Evolutionary conservation across 2,888 invertebrate genomes (phyloP), one percentile per base, ranked within the genome.

Genomic region (Lysandra bellargus): DNA sequence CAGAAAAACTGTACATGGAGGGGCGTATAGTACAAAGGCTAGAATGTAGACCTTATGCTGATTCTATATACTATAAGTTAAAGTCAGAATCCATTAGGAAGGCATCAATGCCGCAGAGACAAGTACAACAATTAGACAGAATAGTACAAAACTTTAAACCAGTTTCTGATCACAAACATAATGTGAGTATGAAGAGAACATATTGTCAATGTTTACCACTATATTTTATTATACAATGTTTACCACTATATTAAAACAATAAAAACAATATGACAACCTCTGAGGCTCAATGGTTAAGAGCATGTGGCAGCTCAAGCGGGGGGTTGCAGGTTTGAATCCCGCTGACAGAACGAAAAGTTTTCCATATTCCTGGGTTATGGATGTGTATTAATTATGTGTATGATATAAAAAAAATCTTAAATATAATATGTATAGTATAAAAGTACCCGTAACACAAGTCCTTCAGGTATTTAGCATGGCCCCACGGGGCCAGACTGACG

Each of bases 1-100:
- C 96, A 60, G 98, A 98, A 85, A 98, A 98, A 87, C 93, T 99
- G 4, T 96, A 96, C 82, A 97, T 99, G 96, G 98, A 99, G 92
- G 99, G 99, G 0, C 96, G 98, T 88, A 99, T 99, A 85, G 98
- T 98, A n/a, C 99, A 99, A 89, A 98, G 98, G 89, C 95, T 99
- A 57, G 99, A 99, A 92, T 99, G 99, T 89, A 96, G 98, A 75
- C 99, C 99, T 0, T 97, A 97, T 87, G 98, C 97, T 49, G 98
- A 98, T 87, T 96, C 95, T 81, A 97, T 96, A 86, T 99, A 99
- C 88, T 98, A 99, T 96, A 97, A 97, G 89, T 91, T 99, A 4
- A 99, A 99, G 91, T 95, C 97, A 83, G 97, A 98, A 85, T 97
- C 97, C 23, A 98, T 98, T 83, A 95, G 97, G 79, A 97, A 97